Base-by-base conservation (phyloP, 37 sponge, comb jelly and placozoan species). In the Ianthella basta region DNA sequence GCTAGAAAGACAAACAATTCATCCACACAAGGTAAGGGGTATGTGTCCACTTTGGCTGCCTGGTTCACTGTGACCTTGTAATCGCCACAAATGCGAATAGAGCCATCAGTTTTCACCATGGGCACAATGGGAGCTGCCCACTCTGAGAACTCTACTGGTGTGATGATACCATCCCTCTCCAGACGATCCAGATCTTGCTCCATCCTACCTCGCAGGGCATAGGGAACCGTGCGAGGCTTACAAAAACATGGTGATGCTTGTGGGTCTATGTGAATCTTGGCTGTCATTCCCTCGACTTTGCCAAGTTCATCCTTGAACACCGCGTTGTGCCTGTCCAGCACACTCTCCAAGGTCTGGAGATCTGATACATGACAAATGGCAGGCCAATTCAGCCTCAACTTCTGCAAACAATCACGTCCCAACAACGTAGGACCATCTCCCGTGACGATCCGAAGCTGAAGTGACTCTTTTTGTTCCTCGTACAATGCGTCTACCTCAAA, bases 231-330 rank as follows among this genome's bases (percentile, higher is more conserved):
- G 36, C 80, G 80, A 27, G 80, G 55, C 13, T 15, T 79, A 25
- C 80, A 79, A 55, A 79, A 79, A 24, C 24, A 4, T 39, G 80
- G 80, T 50, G 27, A n/a, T 50, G 56, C 55, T 29, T 79, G 55
- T 3, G 80, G 56, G 29, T 50, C 80, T 15, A 79, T 55, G 4
- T 79, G 80, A 4, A 79, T 15, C 56, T 50, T 53, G 56, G 80
- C 80, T 32, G 55, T 79, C 5, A 79, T 32, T 1, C 56, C 56
- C n/a, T 15, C 4, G 39, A 72, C 39, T 8, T 5, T 6, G 4
- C 74, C 74, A 2, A 72, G 74, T 72, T 72, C 74, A 6, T 4
- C 5, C 3, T 12, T 13, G 12, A 72, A 72, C 21, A 72, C 37
- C 10, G 64, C 25, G 37, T 44, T 44, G 50, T 44, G 50, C 50